These are phyloP conservation scores for Oscheius sp. DNA, from an alignment of 2,888 invertebrate species.

Conservation along the genomic window DNA sequence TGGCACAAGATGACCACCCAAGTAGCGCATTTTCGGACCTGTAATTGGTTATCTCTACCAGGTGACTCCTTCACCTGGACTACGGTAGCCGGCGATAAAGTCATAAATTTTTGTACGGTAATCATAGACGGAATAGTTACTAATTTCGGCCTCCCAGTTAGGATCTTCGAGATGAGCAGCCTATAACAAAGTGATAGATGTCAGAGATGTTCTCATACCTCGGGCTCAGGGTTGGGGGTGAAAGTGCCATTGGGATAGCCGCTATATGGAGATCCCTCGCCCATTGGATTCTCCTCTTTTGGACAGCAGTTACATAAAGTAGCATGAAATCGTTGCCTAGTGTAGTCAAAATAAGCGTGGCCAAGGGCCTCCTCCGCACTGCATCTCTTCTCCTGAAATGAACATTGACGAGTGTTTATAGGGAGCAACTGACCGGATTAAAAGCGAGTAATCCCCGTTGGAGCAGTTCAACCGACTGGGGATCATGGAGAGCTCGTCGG, in stretches of 20 bases:
- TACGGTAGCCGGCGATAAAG: not conserved
- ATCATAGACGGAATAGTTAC: slow-evolving; percentile 77
- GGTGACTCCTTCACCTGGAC: not conserved
- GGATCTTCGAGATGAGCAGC: slow-evolving; percentile 92
- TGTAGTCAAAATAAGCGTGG: slow-evolving; percentile 97
- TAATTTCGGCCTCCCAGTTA: slow-evolving; percentile 88
- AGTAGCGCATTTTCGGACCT: too few relatives aligned
- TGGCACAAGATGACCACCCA: too few relatives aligned
- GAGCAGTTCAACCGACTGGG: slow-evolving; percentile 76
- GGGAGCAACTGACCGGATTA: slow-evolving; percentile 83
- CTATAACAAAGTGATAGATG: slow-evolving; percentile 49
- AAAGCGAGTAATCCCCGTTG: slow-evolving; percentile 96
- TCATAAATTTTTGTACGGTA: slow-evolving; percentile 17
- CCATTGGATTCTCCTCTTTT: slow-evolving; percentile 29
- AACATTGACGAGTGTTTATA: not conserved
- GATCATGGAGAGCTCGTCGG: not conserved
- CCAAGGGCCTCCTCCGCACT: slow-evolving; percentile 92
- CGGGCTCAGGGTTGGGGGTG: slow-evolving; percentile 57
- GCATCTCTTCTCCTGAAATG: slow-evolving; percentile 78
- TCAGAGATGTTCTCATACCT: too few relatives aligned
- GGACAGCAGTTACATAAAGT: slow-evolving; percentile 98
- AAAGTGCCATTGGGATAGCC: not conserved
- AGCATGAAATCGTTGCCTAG: slow-evolving; percentile 95
- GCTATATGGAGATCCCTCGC: too few relatives aligned
- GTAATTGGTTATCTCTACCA: too few relatives aligned